Base-by-base conservation (phyloP, 2,888 invertebrate species). In the Caenorhabditis sp. region DNA sequence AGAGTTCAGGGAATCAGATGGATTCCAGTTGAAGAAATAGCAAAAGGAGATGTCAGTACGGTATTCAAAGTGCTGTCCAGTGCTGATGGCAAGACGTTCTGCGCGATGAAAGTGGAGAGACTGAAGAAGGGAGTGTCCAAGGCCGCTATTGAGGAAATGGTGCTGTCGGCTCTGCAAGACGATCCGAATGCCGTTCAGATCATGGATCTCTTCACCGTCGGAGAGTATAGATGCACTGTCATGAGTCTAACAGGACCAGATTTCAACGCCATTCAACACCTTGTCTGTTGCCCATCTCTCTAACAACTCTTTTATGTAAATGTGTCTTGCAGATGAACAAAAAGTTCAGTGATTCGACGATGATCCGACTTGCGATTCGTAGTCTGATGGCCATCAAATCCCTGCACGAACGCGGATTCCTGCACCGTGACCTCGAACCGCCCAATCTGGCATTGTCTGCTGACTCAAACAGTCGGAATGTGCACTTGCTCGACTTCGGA, bases 41-140 rank as follows among this genome's bases (percentile, higher is more conserved):
- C 56, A 6, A 74, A 58, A 40, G 78, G 78, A 6, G 78, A 69
- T 56, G 47, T 51, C 8, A 51, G 70, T 11, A 26, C 22, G 5
- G 78, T 78, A 5, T 78, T 58, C 58, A 62, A 65, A 22, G 78
- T 78, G 37, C 13, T 40, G 11, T 50, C 47, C n/a, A 53, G 64
- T 51, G 13, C 37, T 9, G 58, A 78, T 4, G 56, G 50, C 1
- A 55, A 58, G 22, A 37, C 28, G 3, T 26, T 56, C 15, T 62
- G 37, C 6, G 78, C 78, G 13, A 78, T 78, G 78, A 78, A 78
- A 28, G 77, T 77, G 20, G 77, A 68, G 55, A 61, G 53, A 24
- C 15, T 77, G 51, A 15, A 11, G 3, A 68, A 67, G 53, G 40
- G 51, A n/a, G 26, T 24, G 20, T 28, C 62, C 51, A 47, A 51